phyloP scores from a whole-genome alignment of 2,113 vertebrate species.

The Nettapus auritus region DNA sequence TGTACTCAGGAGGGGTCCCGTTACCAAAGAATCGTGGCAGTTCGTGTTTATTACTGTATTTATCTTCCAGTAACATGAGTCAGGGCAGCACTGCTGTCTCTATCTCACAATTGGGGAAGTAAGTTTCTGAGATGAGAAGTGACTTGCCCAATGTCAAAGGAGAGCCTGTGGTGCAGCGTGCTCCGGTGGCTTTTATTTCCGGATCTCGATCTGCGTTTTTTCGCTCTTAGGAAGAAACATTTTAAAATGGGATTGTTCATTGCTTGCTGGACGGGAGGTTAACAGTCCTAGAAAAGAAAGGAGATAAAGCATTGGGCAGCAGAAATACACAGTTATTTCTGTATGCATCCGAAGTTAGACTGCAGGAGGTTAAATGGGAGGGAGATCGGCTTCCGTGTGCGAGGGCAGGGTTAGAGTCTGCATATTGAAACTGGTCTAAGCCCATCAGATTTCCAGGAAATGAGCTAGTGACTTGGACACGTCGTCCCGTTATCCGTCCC shows the following conservation, averaged over 20 bases:
- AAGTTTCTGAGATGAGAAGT: background rate
- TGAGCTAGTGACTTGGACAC: background rate
- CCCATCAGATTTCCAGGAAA: conserved; percentile 41
- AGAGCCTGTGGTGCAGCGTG: background rate
- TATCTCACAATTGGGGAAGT: background rate
- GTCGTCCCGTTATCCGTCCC: background rate
- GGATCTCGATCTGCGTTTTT: background rate
- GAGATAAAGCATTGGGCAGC: background rate
- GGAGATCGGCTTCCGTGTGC: background rate
- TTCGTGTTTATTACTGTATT: conserved; percentile 42
- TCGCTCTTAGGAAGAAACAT: background rate
- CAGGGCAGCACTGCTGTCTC: background rate
- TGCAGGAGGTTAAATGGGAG: background rate
- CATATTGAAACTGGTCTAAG: background rate
- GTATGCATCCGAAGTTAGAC: background rate
- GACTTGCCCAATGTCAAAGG: background rate
- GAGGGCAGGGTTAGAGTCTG: background rate
- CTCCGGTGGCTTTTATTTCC: background rate
- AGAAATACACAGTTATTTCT: background rate
- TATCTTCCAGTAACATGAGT: conserved; percentile 8
- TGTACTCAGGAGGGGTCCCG: conserved; percentile 36
- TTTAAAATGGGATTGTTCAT: background rate
- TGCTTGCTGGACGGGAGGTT: background rate
- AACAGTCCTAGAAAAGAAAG: background rate
- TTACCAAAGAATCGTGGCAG: conserved; percentile 23